Percentiles rank a stretch among this genome's conserved stretches.
These are phyloP conservation scores for Bombus turneri DNA, from an alignment of 1,140 invertebrate genomes.

Conservation along the genomic window DNA sequence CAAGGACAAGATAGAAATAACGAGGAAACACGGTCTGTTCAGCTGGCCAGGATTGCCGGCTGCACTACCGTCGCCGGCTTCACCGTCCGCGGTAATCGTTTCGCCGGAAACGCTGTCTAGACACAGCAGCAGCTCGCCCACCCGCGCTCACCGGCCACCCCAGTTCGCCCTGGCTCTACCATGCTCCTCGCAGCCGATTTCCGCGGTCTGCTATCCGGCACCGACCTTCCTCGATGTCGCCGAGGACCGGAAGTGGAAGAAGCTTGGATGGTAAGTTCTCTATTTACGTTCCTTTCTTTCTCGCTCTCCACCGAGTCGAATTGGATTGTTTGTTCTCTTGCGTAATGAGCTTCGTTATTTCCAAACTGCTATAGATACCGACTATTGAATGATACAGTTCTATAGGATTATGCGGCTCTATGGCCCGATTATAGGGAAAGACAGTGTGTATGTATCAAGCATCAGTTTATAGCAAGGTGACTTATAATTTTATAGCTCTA, in stretches of 20 bases:
- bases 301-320: neutral
- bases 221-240: conserved; percentile 78
- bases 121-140: conserved; percentile 83
- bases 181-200: conserved; percentile 77
- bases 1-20: conserved; percentile 49
- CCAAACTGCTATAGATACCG: too few relatives aligned
- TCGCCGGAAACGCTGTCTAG: conserved; percentile 88
- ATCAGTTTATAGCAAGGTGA: too few relatives aligned
- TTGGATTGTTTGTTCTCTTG: too few relatives aligned
- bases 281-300: too few relatives aligned
- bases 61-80: conserved; percentile 87
- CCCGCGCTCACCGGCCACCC: conserved; percentile 71
- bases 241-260: conserved; percentile 76
- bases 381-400: too few relatives aligned
- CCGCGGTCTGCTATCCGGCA: conserved; percentile 79
- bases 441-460: too few relatives aligned
- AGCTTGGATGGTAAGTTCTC: conserved; percentile 78
- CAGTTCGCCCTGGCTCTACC: conserved; percentile 79
- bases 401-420: too few relatives aligned
- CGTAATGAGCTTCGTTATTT: neutral
- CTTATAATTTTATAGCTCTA: too few relatives aligned
- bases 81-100: conserved; percentile 87
- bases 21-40: conserved; percentile 50
- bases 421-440: too few relatives aligned
- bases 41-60: conserved; percentile 81